Base-by-base conservation (phyloP, 1,140 invertebrate species). In the Danaus melanippus region DNA sequence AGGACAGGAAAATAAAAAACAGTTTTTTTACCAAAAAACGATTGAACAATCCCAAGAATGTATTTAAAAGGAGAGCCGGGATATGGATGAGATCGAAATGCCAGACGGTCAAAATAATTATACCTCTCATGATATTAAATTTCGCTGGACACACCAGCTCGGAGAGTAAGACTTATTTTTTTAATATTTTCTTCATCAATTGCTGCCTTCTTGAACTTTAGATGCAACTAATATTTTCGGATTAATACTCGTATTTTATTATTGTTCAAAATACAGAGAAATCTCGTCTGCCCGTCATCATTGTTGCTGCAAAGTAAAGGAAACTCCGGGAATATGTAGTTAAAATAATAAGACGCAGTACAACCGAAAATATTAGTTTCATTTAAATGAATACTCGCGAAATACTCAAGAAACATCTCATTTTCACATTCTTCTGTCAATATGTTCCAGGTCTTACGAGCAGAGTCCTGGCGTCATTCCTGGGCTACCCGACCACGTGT, bases 401-500 rank as follows among this genome's bases (percentile, higher is more conserved):
- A 5, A 2, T 5, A 2, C 5, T n/a, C n/a, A n/a, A n/a, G n/a
- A n/a, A n/a, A 21, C 5, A 21, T 21, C 2, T 21, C 17, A 21
- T 21, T 21, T 5, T 21, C 17, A 21, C 17, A 21, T 5, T 32
- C 21, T 5, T 32, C 21, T 4, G 6, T 32, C 21, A 32, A 5
- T 32, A 32, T 32, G 44, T 71, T 68, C 21, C 71, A 85, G 82
- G 64, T 46, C 57, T 85, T 11, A 79, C 76, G 12, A 89, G 85
- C 53, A 67, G 88, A 42, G 79, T 89, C 54, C 77, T 92, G 39
- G 89, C 90, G 9, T 88, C 88, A 0, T 67, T 92, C 58, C 74
- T 92, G 11, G 91, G 90, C 10, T 90, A 91, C 70, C 91, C 90
- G 1, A 72, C 88, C 0, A 89, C 89, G 42, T 92, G 91, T 69